These are phyloP conservation scores for Popillia japonica DNA, from an alignment of 1,140 invertebrate species.

Conservation along the genomic window DNA sequence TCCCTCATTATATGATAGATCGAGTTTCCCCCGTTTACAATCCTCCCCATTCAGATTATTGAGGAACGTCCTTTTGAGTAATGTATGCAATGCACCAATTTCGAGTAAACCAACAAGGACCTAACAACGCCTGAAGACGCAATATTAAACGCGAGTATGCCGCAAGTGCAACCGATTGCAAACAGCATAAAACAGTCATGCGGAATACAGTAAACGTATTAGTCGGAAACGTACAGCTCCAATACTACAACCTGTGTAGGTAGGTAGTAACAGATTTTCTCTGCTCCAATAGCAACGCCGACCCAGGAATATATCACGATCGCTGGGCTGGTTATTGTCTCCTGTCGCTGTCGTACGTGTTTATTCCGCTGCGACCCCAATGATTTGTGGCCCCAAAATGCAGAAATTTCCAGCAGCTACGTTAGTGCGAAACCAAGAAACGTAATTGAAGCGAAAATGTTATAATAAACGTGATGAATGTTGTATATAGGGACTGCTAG, in stretches of 20 bases:
- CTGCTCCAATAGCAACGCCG: background rate
- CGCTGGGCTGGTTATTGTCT: background rate
- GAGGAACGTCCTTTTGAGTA: background rate
- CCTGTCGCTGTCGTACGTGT: background rate
- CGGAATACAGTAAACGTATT: background rate
- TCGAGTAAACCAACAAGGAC: background rate
- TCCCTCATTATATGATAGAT: no score
- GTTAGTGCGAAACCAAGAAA: background rate
- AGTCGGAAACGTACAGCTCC: background rate
- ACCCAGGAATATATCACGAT: background rate
- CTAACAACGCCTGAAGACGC: background rate
- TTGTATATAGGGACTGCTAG: background rate
- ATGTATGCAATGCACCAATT: background rate
- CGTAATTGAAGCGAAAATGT: background rate
- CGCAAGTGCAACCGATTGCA: background rate
- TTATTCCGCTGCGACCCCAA: background rate
- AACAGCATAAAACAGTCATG: background rate
- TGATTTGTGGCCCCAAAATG: background rate
- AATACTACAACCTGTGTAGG: background rate
- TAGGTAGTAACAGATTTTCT: background rate
- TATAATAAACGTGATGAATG: background rate
- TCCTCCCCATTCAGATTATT: background rate
- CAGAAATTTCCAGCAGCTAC: background rate
- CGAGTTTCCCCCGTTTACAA: background rate
- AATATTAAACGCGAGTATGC: no score